These are phyloP conservation scores for Epinotia bilunana DNA, from an alignment of 2,888 invertebrate genomes.

Conservation along the genomic window DNA sequence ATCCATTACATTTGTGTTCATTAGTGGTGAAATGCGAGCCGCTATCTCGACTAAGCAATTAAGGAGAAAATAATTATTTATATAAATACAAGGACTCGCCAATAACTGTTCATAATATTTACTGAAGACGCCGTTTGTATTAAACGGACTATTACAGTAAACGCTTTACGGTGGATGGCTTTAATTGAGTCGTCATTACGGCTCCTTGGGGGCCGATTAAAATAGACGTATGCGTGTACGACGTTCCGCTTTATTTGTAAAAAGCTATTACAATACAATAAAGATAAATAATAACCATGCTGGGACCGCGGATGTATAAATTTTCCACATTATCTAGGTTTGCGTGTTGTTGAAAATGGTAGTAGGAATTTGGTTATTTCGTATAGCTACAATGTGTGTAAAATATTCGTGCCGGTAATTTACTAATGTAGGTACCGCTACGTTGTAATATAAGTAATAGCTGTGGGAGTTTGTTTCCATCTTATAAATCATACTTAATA, in stretches of 20 bases:
- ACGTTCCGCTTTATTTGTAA: conserved; percentile 43
- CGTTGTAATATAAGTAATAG: background rate
- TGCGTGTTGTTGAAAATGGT: conserved; percentile 40
- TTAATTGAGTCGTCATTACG: conserved; percentile 67
- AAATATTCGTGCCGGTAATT: conserved; percentile 13
- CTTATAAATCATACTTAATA: background rate
- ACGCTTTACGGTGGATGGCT: conserved; percentile 68
- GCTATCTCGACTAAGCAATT: conserved; percentile 72
- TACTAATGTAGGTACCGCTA: background rate
- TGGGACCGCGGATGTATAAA: conserved; percentile 43
- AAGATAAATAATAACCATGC: conserved; percentile 45
- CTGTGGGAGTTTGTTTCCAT: background rate
- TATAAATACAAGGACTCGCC: conserved; percentile 72
- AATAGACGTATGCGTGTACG: conserved; percentile 45
- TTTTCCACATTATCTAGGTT: conserved; percentile 43
- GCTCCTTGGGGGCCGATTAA: conserved; percentile 53
- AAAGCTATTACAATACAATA: conserved; percentile 44
- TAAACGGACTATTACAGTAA: conserved; percentile 76
- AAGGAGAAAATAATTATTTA: conserved; percentile 78
- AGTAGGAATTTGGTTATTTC: conserved; percentile 33
- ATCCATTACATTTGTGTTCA: conserved; percentile 81
- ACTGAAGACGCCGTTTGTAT: conserved; percentile 68
- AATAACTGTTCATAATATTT: conserved; percentile 74
- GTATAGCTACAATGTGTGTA: conserved; percentile 15
- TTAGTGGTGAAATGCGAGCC: conserved; percentile 74